Evolutionary conservation across 2,113 vertebrate species (phyloP), one percentile per base, ranked within the genome.

Genomic region (Pterophyllum scalare): DNA sequence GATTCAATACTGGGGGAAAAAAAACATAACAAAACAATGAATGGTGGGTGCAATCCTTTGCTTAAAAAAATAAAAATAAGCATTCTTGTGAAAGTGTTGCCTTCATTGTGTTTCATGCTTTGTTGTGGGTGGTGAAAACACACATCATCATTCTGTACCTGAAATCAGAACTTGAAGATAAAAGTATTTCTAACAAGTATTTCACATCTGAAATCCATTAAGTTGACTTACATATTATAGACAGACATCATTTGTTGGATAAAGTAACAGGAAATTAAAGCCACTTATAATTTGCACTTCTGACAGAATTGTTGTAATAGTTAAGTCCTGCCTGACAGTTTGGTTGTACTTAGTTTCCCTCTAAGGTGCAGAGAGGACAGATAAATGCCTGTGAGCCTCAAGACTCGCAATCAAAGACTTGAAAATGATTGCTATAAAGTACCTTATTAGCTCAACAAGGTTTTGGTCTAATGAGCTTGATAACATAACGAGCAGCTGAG

Each of bases 401-500:
- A 22, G n/a, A 38, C 31, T 20, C 26, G 59, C 33, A 62, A 4
- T 31, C 62, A 72, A 20, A 59, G n/a, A 43, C 58, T 64, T 7
- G 20, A 7, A 64, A 2, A 43, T 10, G 54, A 80, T 49, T 57
- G 22, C 43, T 77, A 15, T 20, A 6, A 85, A 57, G 49, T 10
- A 35, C 35, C 46, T 70, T 60, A 75, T 60, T 31, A 81, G 49
- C 49, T 75, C 17, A 38, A 70, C 56, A 28, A 59, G 56, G 5
- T 58, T 43, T 67, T 19, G 28, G 58, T 56, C 58, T 80, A 79
- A 64, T 33, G 38, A 74, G 77, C 22, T 67, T 65, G 72, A 86
- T 59, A 7, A 72, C 38, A 26, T 85, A 80, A 80, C 35, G 59
- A 85, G 75, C 82, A 79, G 75, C 28, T 56, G 24, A 77, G 20